Conservation (phyloP, 2,797 vertebrate genomes). For the Percopsis omiscomaycus region DNA sequence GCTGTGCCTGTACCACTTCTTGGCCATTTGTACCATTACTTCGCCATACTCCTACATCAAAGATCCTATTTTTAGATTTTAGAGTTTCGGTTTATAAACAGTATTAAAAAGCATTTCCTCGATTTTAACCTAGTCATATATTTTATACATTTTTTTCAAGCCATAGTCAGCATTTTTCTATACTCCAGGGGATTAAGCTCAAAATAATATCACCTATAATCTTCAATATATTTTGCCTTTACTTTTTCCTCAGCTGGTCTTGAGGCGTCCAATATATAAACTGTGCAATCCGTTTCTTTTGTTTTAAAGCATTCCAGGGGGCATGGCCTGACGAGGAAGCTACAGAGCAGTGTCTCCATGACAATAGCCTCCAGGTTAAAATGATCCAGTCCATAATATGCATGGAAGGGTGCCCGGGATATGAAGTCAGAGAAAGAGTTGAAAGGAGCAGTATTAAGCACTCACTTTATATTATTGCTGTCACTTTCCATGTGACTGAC, state of each 20-base stretch:
- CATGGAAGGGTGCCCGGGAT: constrained; percentile 7
- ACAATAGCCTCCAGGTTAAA: constrained; percentile 20
- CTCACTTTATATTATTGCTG: too few relatives aligned
- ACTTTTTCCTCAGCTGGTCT: constrained; percentile 6
- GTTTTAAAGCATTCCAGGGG: constrained; percentile 15
- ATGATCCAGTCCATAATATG: constrained; percentile 5
- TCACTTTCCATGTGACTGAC: too few relatives aligned
- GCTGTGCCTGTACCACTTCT: background rate
- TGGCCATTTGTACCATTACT: constrained; percentile 5
- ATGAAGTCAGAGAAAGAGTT: background rate
- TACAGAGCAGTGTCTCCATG: constrained; percentile 5
- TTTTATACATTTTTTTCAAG: constrained; percentile 9
- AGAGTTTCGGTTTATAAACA: constrained; percentile 5
- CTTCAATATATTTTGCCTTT: background rate
- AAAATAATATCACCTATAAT: constrained; percentile 22
- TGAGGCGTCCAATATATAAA: constrained; percentile 7
- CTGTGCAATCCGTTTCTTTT: constrained; percentile 21
- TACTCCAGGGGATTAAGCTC: constrained; percentile 28
- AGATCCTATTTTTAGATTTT: constrained; percentile 33
- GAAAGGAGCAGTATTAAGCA: background rate
- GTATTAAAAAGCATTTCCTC: constrained; percentile 8
- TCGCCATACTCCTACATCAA: constrained; percentile 27
- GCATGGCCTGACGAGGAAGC: constrained; percentile 21
- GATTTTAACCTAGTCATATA: constrained; percentile 17
- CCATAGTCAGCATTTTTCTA: constrained; percentile 47